Evolutionary conservation across 2,113 vertebrate species (phyloP), one percentile per base, ranked within the genome.

Genomic region (Hypanus sabinus): DNA sequence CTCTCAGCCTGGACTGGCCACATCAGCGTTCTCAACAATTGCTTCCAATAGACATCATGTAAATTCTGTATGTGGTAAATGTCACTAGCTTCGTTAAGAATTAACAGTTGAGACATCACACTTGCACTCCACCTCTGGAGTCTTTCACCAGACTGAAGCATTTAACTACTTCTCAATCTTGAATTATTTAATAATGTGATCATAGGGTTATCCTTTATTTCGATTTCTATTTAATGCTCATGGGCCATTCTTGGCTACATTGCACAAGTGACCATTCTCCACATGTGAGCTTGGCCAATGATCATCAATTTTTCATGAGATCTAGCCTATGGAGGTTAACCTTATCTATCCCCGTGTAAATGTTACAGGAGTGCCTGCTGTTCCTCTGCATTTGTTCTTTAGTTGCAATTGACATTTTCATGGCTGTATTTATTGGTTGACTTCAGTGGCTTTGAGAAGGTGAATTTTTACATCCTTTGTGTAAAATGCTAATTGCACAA

Each of bases 41-140:
- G 16, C 62, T 85, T 88, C 30, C 57, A 62, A n/a, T 88, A 88
- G 85, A 62, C 85, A 62, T 65, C 57, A 65, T 62, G 85, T 65
- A 62, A 88, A 88, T 88, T n/a, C 57, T 88, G 85, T 7, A 57
- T 88, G 24, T 6, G 85, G 85, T 88, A 88, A 88, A 88, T 88
- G 85, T 88, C 85, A 88, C 57, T 62, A 3, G 55, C 85, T 60
- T 88, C 55, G n/a, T 65, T 27, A 88, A 87, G 83, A 30, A 88
- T 57, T 88, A n/a, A 5, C 12, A 65, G 30, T 27, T 33, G 14
- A 60, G 11, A 33, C 27, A 33, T 24, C 57, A n/a, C 57, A 88
- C 30, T 88, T 18, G 30, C 27, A 87, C 11, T n/a, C 10, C 83
- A 85, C 10, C 55, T 30, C 55, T 60, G 27, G 55, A n/a, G 83